Evolutionary conservation across 2,797 vertebrate genomes (phyloP).

Genomic region (Ispidina picta): DNA sequence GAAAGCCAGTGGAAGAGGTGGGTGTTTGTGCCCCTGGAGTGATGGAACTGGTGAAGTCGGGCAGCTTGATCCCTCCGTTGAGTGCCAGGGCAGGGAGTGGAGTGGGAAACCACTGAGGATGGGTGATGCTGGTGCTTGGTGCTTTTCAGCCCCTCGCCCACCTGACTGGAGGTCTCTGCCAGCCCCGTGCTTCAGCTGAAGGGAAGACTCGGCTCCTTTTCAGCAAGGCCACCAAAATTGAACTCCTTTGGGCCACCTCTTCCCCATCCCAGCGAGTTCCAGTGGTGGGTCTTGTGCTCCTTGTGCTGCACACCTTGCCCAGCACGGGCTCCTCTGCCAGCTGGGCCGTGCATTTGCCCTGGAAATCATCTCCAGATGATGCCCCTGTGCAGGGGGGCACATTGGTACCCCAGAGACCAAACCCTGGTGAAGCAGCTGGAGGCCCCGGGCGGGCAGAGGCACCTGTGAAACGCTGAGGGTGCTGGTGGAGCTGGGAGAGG

Average conservation of each 20-base stretch:
- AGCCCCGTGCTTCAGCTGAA: not conserved
- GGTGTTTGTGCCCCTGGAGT: fast-evolving
- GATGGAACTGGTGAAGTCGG: not conserved
- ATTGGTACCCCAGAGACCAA: not conserved
- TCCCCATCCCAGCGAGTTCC: not conserved
- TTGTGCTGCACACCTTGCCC: not conserved
- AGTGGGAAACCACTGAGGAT: fast-evolving
- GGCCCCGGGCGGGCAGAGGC: not conserved
- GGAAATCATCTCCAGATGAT: not conserved
- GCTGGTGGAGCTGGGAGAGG: not conserved
- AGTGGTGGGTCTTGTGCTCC: fast-evolving
- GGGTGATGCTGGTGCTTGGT: fast-evolving
- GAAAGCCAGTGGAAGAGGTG: fast-evolving
- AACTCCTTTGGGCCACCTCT: not conserved
- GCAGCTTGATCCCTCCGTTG: fast-evolving
- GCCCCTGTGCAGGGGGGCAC: not conserved
- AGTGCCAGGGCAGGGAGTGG: not conserved
- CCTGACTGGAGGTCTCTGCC: not conserved
- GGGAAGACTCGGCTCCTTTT: not conserved
- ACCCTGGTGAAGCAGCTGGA: not conserved
- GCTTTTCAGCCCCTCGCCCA: not conserved
- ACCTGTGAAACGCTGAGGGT: not conserved
- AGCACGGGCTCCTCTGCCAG: fast-evolving
- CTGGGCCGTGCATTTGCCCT: fast-evolving
- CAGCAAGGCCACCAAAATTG: not conserved